A percentile compares a stretch with the other conserved stretches of the same genome.
phyloP scores from a whole-genome alignment of 2,888 invertebrate genomes.

The Osmoderma eremita region DNA sequence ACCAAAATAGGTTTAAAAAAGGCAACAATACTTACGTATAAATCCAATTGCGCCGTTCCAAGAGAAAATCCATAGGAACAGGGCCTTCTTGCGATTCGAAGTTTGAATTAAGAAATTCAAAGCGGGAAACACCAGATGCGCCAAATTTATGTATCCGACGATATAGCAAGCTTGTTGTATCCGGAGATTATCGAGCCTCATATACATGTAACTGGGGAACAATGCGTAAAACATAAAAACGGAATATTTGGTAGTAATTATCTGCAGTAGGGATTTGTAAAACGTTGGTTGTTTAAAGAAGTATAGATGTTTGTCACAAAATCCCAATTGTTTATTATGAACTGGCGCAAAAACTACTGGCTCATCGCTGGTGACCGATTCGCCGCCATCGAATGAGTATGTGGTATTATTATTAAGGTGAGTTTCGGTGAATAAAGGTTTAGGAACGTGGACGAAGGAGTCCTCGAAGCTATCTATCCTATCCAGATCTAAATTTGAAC shows the following conservation, averaged over 20 bases:
- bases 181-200: slow-evolving; percentile 52
- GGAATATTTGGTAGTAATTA: slow-evolving; percentile 68
- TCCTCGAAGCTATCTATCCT: slow-evolving; percentile 63
- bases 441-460: slow-evolving; percentile 58
- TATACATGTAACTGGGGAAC: slow-evolving; percentile 67
- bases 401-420: slow-evolving; percentile 64
- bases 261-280: slow-evolving; percentile 68
- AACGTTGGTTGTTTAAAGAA: slow-evolving; percentile 61
- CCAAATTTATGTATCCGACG: slow-evolving; percentile 54
- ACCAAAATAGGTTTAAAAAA: too few relatives aligned
- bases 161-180: slow-evolving; percentile 54
- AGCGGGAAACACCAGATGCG: slow-evolving; percentile 52
- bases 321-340: slow-evolving; percentile 30
- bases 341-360: slow-evolving; percentile 56
- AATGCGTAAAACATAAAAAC: slow-evolving; percentile 66
- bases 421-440: slow-evolving; percentile 68
- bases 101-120: slow-evolving; percentile 56
- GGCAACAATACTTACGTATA: slow-evolving; percentile 64
- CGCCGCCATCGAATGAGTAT: slow-evolving; percentile 58
- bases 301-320: slow-evolving; percentile 40
- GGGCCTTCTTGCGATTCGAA: slow-evolving; percentile 55
- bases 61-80: slow-evolving; percentile 62
- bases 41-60: slow-evolving; percentile 68
- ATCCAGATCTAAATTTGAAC: slow-evolving; percentile 58
- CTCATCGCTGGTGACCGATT: slow-evolving; percentile 45